Base-by-base conservation (phyloP, 1,140 invertebrate species). In the Sycobia sp. region DNA sequence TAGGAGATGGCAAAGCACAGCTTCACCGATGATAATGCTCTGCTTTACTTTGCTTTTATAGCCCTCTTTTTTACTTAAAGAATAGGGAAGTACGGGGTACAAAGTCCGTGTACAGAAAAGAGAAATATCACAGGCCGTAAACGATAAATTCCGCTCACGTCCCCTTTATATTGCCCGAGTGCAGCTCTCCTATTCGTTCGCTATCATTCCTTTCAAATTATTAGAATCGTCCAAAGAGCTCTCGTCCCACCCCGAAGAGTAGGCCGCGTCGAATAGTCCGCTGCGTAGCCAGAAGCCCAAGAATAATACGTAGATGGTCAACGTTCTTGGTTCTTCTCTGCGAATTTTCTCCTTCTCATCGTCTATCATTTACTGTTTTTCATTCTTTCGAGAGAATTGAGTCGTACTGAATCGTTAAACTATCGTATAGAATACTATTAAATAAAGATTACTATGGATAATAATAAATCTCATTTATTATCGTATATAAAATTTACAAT, bases 271-370 rank as follows among this genome's bases (percentile, higher is more conserved):
- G 65, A 66, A 58, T 67, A 34, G 63, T 69, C 60, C 64, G 54
- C 43, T 49, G 69, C 57, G 70, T 69, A 59, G 62, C 65, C 57
- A 53, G 64, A 67, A 71, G 69, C 72, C 67, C 62, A 55, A 57
- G 65, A 76, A 74, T 69, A 71, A 70, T 77, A 73, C n/a, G n/a
- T n/a, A n/a, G n/a, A n/a, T 74, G 71, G 71, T 74, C 74, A 74
- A 71, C 49, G 51, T 32, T 62, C 44, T 67, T 63, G 27, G 43
- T 49, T 32, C 46, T 66, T 54, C 39, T 64, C 47, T 44, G 43
- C 58, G 47, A 60, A 60, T 60, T 60, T 60, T 51, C 58, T 50
- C 32, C 50, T 38, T 53, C 23, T 13, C 47, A 25, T 38, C 38
- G 23, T 39, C 7, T 54, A 22, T 41, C 47, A 11, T 39, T 39